Percentiles rank a stretch among this genome's conserved stretches.
Conservation (phyloP, 2,797 vertebrate genomes). For the Neosilurus hyrtlii region DNA sequence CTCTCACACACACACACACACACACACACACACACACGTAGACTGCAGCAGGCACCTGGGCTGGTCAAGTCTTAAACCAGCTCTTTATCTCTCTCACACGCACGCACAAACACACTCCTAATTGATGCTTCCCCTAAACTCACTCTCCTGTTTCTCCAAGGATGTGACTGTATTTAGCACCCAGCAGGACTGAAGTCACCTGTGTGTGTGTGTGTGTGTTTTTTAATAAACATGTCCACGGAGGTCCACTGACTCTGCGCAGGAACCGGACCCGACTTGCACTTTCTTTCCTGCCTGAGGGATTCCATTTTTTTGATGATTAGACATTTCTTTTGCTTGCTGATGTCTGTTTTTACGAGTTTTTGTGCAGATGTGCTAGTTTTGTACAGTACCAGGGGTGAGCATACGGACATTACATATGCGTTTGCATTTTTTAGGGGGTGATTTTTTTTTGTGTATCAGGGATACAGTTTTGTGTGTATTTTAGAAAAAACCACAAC, state of each 20-base stretch:
- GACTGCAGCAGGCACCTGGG: not conserved
- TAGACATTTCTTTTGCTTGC: slow-evolving; percentile 53
- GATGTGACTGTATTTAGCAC: slow-evolving; percentile 20
- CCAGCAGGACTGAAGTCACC: slow-evolving; percentile 28
- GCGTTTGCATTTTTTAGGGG: slow-evolving; percentile 27
- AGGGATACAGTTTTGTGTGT: slow-evolving; percentile 30
- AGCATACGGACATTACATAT: not conserved
- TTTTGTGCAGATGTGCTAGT: slow-evolving; percentile 45
- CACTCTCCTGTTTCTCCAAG: slow-evolving; percentile 5
- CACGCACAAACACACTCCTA: not conserved
- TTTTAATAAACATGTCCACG: not conserved
- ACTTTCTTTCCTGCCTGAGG: slow-evolving; percentile 47
- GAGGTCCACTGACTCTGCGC: slow-evolving; percentile 1
- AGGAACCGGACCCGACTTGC: slow-evolving; percentile 20
- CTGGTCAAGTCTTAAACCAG: not conserved
- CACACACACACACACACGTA: slow-evolving; percentile 12
- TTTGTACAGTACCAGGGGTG: slow-evolving; percentile 31
- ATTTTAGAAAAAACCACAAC: slow-evolving; percentile 25
- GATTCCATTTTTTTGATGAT: slow-evolving; percentile 44
- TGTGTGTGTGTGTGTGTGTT: not conserved
- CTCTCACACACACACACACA: not conserved
- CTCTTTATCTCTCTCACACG: not conserved
- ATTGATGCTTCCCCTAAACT: slow-evolving; percentile 13
- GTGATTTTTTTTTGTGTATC: slow-evolving; percentile 31
- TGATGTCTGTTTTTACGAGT: slow-evolving; percentile 44